Percentiles rank a stretch among this genome's conserved stretches.
phyloP scores from a whole-genome alignment of 1,140 invertebrate species.

The Polyergus mexicanus region DNA sequence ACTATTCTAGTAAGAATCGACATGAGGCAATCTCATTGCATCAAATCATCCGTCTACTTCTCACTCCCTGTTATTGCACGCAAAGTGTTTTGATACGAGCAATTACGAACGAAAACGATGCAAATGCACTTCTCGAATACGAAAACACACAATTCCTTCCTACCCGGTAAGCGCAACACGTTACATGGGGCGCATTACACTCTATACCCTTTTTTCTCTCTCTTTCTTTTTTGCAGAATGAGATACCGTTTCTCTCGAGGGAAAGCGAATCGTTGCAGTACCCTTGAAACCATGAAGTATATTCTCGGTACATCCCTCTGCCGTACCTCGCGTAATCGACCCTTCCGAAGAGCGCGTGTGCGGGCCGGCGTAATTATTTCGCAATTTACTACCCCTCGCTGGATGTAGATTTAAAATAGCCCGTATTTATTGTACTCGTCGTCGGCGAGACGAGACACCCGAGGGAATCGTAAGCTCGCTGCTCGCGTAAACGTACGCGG shows the following conservation, averaged over 20 bases:
- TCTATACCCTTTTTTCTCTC: neutral
- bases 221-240: constrained; percentile 51
- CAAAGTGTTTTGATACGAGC: constrained; percentile 17
- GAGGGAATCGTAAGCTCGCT: constrained; percentile 72
- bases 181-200: constrained; percentile 53
- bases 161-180: constrained; percentile 60
- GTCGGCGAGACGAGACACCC: constrained; percentile 77
- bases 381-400: constrained; percentile 82
- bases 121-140: constrained; percentile 16
- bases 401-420: constrained; percentile 83
- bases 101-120: constrained; percentile 55
- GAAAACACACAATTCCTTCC: constrained; percentile 41
- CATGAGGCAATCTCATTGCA: neutral
- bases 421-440: constrained; percentile 80
- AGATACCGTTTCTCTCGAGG: constrained; percentile 75
- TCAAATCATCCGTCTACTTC: neutral
- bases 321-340: constrained; percentile 76
- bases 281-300: constrained; percentile 78
- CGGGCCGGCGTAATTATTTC: constrained; percentile 82
- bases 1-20: neutral
- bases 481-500: constrained; percentile 56
- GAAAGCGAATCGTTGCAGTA: constrained; percentile 78
- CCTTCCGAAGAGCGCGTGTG: constrained; percentile 71
- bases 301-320: constrained; percentile 76
- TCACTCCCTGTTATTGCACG: neutral